Conservation (phyloP, 2,113 vertebrate genomes). For the Calyptomena viridis region DNA sequence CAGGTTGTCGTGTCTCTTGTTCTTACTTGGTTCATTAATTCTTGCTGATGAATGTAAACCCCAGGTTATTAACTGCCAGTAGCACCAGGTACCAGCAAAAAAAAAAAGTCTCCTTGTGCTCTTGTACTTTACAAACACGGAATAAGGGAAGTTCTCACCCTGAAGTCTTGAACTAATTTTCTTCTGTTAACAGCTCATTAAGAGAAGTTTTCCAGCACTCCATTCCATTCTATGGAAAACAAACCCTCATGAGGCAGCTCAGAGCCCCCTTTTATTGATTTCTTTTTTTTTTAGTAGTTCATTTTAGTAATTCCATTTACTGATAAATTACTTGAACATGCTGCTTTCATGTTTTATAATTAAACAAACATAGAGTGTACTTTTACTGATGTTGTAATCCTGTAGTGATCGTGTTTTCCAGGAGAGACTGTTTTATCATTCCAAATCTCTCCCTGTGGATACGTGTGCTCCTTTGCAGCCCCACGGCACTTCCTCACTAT, state of each 20-base stretch:
- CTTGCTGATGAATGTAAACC: background rate
- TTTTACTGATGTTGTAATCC: background rate
- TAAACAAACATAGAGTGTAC: background rate
- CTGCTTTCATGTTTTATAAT: background rate
- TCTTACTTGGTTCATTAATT: background rate
- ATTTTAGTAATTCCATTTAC: background rate
- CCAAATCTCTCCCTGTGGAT: background rate
- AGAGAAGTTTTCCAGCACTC: background rate
- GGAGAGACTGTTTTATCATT: background rate
- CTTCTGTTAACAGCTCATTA: slow-evolving; percentile 21
- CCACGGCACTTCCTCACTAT: background rate
- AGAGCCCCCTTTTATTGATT: background rate
- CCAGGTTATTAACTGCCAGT: background rate
- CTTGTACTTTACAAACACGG: background rate
- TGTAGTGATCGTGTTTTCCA: background rate
- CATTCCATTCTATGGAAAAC: background rate
- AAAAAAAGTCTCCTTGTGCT: background rate
- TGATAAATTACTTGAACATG: background rate
- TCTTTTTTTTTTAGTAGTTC: background rate
- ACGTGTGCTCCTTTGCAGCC: background rate
- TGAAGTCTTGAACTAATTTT: slow-evolving; percentile 33
- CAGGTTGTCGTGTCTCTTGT: background rate
- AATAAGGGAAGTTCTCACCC: slow-evolving; percentile 15
- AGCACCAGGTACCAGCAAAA: background rate
- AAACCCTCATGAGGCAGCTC: background rate